Base-by-base conservation (phyloP, 2,888 invertebrate species). In the Nineta flava region DNA sequence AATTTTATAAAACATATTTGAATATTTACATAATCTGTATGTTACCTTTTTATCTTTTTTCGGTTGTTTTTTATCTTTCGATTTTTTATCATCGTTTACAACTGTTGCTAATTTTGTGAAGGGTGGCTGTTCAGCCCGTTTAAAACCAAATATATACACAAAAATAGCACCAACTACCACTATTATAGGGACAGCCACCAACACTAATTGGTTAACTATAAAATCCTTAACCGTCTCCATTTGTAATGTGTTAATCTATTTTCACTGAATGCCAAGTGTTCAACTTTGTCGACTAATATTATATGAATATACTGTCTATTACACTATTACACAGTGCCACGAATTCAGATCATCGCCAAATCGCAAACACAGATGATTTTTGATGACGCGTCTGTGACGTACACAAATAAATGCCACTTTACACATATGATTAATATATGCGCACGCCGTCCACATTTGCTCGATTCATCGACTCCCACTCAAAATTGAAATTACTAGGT, bases 61-160 rank as follows among this genome's bases (percentile, higher is more conserved):
- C 7, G 26, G 26, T 58, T 75, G 73, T 65, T 81, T 83, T 68
- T 81, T 82, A 60, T 67, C 76, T 58, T 75, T 71, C 54, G 76
- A 74, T 69, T 81, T 83, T 64, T 76, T 76, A 60, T 83, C 82
- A 63, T 79, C 80, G 58, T 64, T 69, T 56, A 74, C 60, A 55
- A 71, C 68, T 56, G 74, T 66, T 41, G 78, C 74, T 54, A 83
- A 70, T 67, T 83, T 82, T 62, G 82, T 81, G 65, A 84, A 83
- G 62, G 83, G 82, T 62, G 87, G 87, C 68, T 85, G 84, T 65
- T 81, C 82, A 56, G 83, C 79, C 54, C 82, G 77, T 70, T 81
- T 83, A 69, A 87, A 84, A 54, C 85, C 85, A 66, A 84, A 85
- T 55, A 77, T 76, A 70, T 82, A 86, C 59, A 86, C 83, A 57